Conservation (phyloP, 1,140 invertebrate genomes). For the Idris sp. region DNA sequence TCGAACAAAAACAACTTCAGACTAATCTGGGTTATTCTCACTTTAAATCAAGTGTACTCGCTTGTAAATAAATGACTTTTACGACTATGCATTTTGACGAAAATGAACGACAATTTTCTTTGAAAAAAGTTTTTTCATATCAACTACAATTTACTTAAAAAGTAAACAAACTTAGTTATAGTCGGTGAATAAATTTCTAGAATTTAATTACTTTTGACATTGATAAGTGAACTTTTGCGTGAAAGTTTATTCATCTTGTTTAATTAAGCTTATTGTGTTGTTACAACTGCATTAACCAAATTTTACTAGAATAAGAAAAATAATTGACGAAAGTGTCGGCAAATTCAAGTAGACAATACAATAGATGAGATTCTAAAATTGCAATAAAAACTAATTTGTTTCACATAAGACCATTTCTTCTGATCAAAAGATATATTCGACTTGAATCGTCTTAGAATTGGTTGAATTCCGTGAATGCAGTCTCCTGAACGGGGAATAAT, state of each 20-base stretch:
- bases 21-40: constrained; percentile 14
- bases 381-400: constrained; percentile 61
- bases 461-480: constrained; percentile 56
- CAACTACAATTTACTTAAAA: neutral
- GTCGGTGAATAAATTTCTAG: too few relatives aligned
- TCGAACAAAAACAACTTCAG: constrained; percentile 32
- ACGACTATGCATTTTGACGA: constrained; percentile 7
- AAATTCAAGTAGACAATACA: constrained; percentile 41
- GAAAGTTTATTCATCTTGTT: constrained; percentile 6
- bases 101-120: neutral
- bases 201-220: too few relatives aligned
- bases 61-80: constrained; percentile 18
- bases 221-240: neutral
- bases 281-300: neutral
- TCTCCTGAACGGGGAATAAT: constrained; percentile 37
- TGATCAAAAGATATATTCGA: constrained; percentile 58
- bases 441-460: constrained; percentile 48
- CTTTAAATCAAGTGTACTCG: constrained; percentile 23
- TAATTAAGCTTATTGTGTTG: constrained; percentile 3
- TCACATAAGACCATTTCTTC: constrained; percentile 52
- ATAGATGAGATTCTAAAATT: constrained; percentile 33
- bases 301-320: constrained; percentile 25
- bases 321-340: constrained; percentile 11
- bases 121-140: too few relatives aligned
- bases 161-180: too few relatives aligned